Base-by-base conservation (phyloP, 2,888 invertebrate genomes). In the Tiliacea aurago region DNA sequence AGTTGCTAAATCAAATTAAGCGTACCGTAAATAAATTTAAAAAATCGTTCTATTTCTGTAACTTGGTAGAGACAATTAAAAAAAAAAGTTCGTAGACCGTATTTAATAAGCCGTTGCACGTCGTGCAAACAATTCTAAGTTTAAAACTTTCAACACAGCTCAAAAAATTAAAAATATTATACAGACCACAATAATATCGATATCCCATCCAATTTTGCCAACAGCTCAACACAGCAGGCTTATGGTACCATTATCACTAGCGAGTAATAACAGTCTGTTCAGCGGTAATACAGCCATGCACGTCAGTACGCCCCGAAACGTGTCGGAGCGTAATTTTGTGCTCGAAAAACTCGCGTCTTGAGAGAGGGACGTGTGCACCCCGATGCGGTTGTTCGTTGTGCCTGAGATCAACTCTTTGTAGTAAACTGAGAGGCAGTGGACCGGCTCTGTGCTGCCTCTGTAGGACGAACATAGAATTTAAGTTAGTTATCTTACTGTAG, bases 391-490 rank as follows among this genome's bases (percentile, higher is more conserved):
- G 76, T 98, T 99, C 0, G 99, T 99, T 0, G 99, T 99, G 47
- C 98, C 99, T 11, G 98, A 98, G 80, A 99, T 97, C 76, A 99
- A 95, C 93, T 99, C 98, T 86, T 97, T 97, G 90, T 98, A 97
- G 93, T 98, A 98, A 58, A 98, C 97, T 58, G 97, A 97, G 79
- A 99, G 97, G 88, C 99, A 99, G 94, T 99, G 99, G 4, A 99
- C 99, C 1, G 99, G 99, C 92, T 99, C 99, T 2, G 98, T 98
- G 67, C 98, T 98, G 77, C 99, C 99, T 96, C 98, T 98, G 94
- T 76, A 59, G 62, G 20, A 15, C 2, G 23, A 43, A 78, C 51
- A 69, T 28, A 2, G 0, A 37, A 43, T 20, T 56, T 10, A 1
- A 58, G 5, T 77, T 56, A 78, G 15, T 47, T 45, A 53, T 15